Conservation (phyloP, 2,888 invertebrate genomes). For the Crocallis elinguaria region DNA sequence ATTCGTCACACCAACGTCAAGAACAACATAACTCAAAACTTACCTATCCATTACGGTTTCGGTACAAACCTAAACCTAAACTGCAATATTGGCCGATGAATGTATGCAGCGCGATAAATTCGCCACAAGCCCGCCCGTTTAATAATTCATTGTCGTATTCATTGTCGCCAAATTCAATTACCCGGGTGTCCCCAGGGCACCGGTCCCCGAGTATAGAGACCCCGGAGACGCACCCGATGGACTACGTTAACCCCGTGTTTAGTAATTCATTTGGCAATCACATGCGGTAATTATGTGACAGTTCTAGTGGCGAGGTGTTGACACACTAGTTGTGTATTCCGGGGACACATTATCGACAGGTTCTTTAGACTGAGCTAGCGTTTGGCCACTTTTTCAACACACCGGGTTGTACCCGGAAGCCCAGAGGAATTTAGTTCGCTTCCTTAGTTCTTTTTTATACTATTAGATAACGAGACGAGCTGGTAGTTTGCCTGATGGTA, state of each 20-base stretch:
- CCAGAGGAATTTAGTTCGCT: no score
- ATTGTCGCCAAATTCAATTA: constrained; percentile 82
- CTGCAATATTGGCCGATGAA: constrained; percentile 26
- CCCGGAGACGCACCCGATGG: constrained; percentile 30
- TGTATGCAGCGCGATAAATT: constrained; percentile 38
- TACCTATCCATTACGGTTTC: constrained; percentile 4
- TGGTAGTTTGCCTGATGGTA: no score
- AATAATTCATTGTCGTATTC: constrained; percentile 82
- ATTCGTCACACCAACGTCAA: constrained; percentile 21
- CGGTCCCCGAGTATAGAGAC: constrained; percentile 18
- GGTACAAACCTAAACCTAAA: background rate
- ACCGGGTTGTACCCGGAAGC: no score
- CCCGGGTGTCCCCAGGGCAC: constrained; percentile 52
- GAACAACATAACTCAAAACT: background rate
- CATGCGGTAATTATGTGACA: constrained; percentile 78
- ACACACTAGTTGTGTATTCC: constrained; percentile 13
- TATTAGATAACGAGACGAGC: no score
- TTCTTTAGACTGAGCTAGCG: no score
- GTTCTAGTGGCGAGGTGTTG: constrained; percentile 48
- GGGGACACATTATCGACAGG: no score
- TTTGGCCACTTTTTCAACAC: no score
- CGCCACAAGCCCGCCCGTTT: constrained; percentile 49
- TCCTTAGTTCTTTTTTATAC: no score
- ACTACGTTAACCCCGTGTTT: constrained; percentile 54
- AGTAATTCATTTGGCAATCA: constrained; percentile 80